phyloP scores from a whole-genome alignment of 2,888 invertebrate genomes.

The Hoplodrina ambigua region DNA sequence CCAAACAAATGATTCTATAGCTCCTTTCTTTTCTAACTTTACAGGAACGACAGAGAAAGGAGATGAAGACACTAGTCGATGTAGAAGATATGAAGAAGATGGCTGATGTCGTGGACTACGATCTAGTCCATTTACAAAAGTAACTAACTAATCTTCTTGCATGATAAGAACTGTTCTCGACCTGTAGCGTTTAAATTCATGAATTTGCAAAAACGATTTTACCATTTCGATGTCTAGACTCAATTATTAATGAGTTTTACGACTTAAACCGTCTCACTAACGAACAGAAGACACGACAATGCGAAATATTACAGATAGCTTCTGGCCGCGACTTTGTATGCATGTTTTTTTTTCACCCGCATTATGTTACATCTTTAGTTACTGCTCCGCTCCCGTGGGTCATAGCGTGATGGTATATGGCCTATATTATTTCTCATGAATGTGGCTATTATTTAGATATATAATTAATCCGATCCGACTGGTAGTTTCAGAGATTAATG shows the following conservation, averaged over 20 bases:
- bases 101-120: constrained; percentile 79
- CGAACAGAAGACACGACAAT: constrained; percentile 20
- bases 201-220: constrained; percentile 29
- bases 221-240: constrained; percentile 34
- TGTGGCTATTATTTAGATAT: no score
- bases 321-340: no score
- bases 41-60: constrained; percentile 78
- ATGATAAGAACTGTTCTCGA: neutral
- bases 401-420: no score
- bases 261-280: constrained; percentile 28
- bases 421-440: no score
- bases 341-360: no score
- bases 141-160: constrained; percentile 59
- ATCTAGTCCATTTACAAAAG: constrained; percentile 81
- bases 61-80: constrained; percentile 72
- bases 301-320: constrained; percentile 12
- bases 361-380: no score
- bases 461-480: no score
- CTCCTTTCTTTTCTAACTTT: constrained; percentile 28
- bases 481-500: no score
- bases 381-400: no score
- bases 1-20: neutral
- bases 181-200: constrained; percentile 1
- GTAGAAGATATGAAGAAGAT: constrained; percentile 80
- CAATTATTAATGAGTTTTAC: constrained; percentile 17